A percentile compares a stretch with the other conserved stretches of the same genome.
These are phyloP conservation scores for Centropyge bicolor DNA, from an alignment of 2,797 vertebrate species.

Conservation along the genomic window DNA sequence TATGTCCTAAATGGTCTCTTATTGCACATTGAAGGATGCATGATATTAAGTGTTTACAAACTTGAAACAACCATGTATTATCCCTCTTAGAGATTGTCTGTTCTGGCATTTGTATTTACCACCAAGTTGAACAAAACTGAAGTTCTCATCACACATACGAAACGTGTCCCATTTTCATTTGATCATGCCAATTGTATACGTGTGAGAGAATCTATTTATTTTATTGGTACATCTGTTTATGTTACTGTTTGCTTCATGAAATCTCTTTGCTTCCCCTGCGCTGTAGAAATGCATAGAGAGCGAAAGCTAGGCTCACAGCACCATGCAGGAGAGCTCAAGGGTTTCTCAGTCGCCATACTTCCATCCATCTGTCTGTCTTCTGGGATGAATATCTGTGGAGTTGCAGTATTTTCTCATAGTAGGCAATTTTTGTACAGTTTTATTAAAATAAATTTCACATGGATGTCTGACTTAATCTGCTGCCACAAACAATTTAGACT, in stretches of 20 bases:
- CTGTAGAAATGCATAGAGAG: slow-evolving; percentile 59
- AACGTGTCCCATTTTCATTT: slow-evolving; percentile 55
- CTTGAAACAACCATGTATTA: slow-evolving; percentile 84
- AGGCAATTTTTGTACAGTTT: slow-evolving; percentile 85
- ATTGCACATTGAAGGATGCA: slow-evolving; percentile 87
- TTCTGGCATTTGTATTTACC: slow-evolving; percentile 78
- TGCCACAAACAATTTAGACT: slow-evolving; percentile 88
- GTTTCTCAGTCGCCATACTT: slow-evolving; percentile 65
- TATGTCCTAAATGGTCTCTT: slow-evolving; percentile 81
- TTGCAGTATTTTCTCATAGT: slow-evolving; percentile 84
- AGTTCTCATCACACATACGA: slow-evolving; percentile 56
- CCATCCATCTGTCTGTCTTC: slow-evolving; percentile 79
- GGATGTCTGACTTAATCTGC: slow-evolving; percentile 87
- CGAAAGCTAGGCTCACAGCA: slow-evolving; percentile 38
- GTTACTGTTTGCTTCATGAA: slow-evolving; percentile 67
- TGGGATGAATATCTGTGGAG: slow-evolving; percentile 80
- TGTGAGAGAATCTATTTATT: slow-evolving; percentile 70
- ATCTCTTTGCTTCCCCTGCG: slow-evolving; percentile 60
- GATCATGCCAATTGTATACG: slow-evolving; percentile 61
- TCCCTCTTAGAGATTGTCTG: slow-evolving; percentile 75
- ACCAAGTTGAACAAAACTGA: slow-evolving; percentile 72
- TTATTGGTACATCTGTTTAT: slow-evolving; percentile 61
- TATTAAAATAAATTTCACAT: slow-evolving; percentile 86
- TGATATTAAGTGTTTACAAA: slow-evolving; percentile 87
- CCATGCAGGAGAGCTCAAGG: slow-evolving; percentile 59